Evolutionary conservation across 2,113 vertebrate species (phyloP), one percentile per base, ranked within the genome.

Genomic region (Myiagra hebetior): DNA sequence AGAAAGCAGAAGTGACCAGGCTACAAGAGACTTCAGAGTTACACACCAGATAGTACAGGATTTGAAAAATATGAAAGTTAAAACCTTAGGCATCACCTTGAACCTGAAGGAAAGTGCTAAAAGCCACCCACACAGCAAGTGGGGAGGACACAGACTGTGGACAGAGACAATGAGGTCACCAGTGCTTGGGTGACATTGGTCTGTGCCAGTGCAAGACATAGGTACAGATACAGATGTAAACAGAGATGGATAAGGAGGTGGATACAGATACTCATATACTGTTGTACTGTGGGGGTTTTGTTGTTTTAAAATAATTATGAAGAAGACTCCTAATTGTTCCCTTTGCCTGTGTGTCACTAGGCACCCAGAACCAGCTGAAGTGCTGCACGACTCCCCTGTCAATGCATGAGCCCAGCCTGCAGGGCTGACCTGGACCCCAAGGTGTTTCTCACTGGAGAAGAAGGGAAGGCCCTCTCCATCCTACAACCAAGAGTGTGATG

Each of bases 101-200:
- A 47, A 37, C 8, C 4, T 7, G 11, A 65, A 50, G 42, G 35
- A 59, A 88, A 52, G 63, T 28, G 20, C 10, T 9, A 60, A 65
- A 83, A 80, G 17, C 13, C 37, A 73, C 42, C 72, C 26, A 23
- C 37, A 31, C 1, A 69, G 56, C 0, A 0, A 2, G 1, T 7
- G 4, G 18, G 59, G 46, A 86, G 50, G n/a, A 37, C 89, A 77
- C n/a, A 60, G 41, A 17, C 18, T 42, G 22, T 21, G 20, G n/a
- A 21, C 39, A 91, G 52, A 85, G 20, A 11, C 78, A 59, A 2
- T 1, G 35, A 64, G 19, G 15, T 31, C 53, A 56, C 7, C 26
- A 53, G 22, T 11, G 15, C 62, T 26, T 1, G 0, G 13, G 24
- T 79, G 53, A 44, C 1, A 0, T 5, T 10, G 8, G 17, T 49